Evolutionary conservation across 1,140 invertebrate genomes (phyloP), one percentile per base, ranked within the genome.

Genomic region (Nylanderia fulva): DNA sequence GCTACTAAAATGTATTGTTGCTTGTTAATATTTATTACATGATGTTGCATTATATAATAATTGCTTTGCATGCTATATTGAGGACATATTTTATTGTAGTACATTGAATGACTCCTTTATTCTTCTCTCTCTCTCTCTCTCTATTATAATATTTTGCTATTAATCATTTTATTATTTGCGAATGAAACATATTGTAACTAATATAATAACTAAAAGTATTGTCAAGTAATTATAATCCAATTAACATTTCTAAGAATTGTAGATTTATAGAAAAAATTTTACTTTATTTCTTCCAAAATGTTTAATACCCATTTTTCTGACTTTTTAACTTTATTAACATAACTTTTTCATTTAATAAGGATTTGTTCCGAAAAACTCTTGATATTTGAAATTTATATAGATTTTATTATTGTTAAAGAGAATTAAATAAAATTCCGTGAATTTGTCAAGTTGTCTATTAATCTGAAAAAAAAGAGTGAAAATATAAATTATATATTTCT

Each of bases 11-110:
- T 29, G 18, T 42, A 24, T 24, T 45, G 42, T 71, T 82, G 15
- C 56, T 45, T 71, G 15, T 7, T 33, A 48, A 52, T 36, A n/a
- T 82, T 56, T 69, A 21, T 42, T 56, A 52, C 9, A 33, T 72
- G 52, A 4, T 60, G 24, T 82, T 56, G 29, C 27, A 79, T 58
- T 0, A 71, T 79, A 8, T 39, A 68, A 69, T 71, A 68, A n/a
- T 60, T 56, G 13, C 36, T n/a, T 72, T 58, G 77, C 66, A 82
- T 71, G 77, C 18, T 45, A 21, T 58, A 33, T 82, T 82, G 11
- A 56, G 54, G 21, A 39, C 1, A 18, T 54, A 6, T 68, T 24
- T 79, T 52, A 39, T 33, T 3, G 18, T 33, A 79, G n/a, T 66
- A 2, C 13, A 45, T n/a, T n/a, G 2, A 21, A 39, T 27, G 33